phyloP scores from a whole-genome alignment of 2,888 invertebrate species.

The Patella ulyssiponensis region DNA sequence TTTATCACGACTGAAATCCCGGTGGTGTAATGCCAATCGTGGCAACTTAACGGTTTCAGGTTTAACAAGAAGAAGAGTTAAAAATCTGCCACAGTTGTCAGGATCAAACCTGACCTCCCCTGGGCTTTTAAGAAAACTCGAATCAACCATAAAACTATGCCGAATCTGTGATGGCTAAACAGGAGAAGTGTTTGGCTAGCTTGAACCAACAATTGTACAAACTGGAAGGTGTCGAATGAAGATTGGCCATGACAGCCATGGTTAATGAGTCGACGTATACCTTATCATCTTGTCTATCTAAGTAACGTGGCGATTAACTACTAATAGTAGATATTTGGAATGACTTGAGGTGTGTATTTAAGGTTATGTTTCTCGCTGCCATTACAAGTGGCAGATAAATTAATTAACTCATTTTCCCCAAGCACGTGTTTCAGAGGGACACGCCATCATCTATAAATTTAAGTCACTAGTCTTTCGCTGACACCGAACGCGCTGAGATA shows the following conservation, averaged over 20 bases:
- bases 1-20: neutral
- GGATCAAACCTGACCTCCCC: neutral
- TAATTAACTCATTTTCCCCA: neutral
- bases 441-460: slow-evolving; percentile 1
- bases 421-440: neutral
- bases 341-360: slow-evolving; percentile 2
- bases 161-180: slow-evolving; percentile 6
- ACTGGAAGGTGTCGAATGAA: slow-evolving; percentile 10
- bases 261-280: neutral
- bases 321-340: slow-evolving; percentile 3
- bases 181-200: slow-evolving; percentile 6
- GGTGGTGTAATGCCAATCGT: neutral
- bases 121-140: neutral
- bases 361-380: neutral
- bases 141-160: slow-evolving; percentile 1
- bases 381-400: slow-evolving; percentile 13
- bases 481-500: neutral
- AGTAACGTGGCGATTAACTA: slow-evolving; percentile 8
- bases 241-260: neutral
- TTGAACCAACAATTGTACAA: slow-evolving; percentile 12
- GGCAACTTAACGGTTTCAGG: neutral
- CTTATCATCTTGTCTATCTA: slow-evolving; percentile 4
- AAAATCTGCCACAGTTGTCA: slow-evolving; percentile 1
- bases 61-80: neutral
- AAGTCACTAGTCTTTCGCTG: neutral